A percentile compares a stretch with the other conserved stretches of the same genome.
These are phyloP conservation scores for Meles meles DNA, from an alignment of 2,113 vertebrate genomes.

Conservation along the genomic window DNA sequence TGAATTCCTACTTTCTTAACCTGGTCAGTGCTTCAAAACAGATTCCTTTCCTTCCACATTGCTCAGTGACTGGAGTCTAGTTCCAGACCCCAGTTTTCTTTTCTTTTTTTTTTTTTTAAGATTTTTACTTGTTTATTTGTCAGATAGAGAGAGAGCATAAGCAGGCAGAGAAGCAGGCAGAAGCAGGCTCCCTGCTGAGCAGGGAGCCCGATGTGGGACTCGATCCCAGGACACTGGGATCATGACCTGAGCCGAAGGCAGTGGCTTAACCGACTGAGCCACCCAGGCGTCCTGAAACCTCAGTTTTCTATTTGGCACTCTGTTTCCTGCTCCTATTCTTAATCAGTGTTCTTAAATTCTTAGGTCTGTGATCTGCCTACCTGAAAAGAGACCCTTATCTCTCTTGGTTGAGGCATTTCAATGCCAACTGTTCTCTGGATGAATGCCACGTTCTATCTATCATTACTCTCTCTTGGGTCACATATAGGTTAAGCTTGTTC, in stretches of 20 bases:
- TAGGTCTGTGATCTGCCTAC: not conserved
- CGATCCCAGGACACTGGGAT: too few species aligned
- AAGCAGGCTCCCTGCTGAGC: too few species aligned
- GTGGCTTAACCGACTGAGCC: too few species aligned
- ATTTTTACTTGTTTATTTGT: too few species aligned
- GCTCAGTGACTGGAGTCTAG: not conserved
- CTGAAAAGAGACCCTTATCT: not conserved
- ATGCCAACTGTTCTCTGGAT: not conserved
- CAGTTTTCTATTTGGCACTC: not conserved
- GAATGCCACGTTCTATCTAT: not conserved
- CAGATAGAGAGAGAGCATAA: too few species aligned
- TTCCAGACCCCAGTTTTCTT: not conserved
- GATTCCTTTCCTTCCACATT: not conserved
- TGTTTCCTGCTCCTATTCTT: not conserved
- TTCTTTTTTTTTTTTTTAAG: too few species aligned
- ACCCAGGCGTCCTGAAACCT: not conserved
- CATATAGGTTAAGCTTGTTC: not conserved
- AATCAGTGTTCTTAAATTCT: not conserved
- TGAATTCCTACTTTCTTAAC: not conserved
- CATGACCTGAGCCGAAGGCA: too few species aligned
- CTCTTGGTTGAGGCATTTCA: not conserved
- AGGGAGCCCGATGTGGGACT: too few species aligned
- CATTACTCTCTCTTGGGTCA: not conserved
- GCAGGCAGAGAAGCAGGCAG: too few species aligned
- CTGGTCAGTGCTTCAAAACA: not conserved